A percentile compares a stretch with the other conserved stretches of the same genome.
These are phyloP conservation scores for Amphipoea oculea DNA, from an alignment of 2,888 invertebrate genomes.

Conservation along the genomic window DNA sequence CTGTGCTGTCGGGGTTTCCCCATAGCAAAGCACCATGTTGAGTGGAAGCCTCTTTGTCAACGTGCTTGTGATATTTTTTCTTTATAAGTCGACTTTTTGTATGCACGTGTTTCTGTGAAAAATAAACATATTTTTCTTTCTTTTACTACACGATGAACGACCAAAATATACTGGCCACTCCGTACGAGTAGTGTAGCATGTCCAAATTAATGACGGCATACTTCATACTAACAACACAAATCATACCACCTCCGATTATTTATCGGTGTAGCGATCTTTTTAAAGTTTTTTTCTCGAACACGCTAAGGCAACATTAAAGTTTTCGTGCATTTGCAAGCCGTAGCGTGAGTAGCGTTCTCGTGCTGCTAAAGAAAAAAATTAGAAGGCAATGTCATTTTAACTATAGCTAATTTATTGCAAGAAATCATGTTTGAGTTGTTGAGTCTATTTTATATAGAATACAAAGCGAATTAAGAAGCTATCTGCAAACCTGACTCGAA, in stretches of 20 bases:
- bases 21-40: neutral
- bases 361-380: constrained; percentile 61
- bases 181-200: constrained; percentile 51
- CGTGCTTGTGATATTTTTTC: neutral
- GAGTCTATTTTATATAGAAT: constrained; percentile 32
- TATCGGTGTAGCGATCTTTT: constrained; percentile 74
- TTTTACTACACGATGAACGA: neutral
- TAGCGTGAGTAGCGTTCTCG: constrained; percentile 77
- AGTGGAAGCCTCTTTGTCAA: neutral
- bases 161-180: neutral
- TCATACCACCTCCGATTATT: constrained; percentile 72
- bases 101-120: neutral
- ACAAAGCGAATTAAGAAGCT: neutral
- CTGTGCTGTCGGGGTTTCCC: neutral
- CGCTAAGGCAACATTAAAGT: constrained; percentile 83
- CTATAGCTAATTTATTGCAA: constrained; percentile 37
- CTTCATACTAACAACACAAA: constrained; percentile 64
- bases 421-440: constrained; percentile 26
- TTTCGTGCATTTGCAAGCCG: constrained; percentile 73
- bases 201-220: constrained; percentile 49
- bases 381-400: constrained; percentile 55
- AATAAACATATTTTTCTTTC: neutral
- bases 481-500: neutral
- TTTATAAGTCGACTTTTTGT: neutral
- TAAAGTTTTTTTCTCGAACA: constrained; percentile 76